These are phyloP conservation scores for Globicephala melas DNA, from an alignment of 2,113 vertebrate genomes.

Conservation along the genomic window DNA sequence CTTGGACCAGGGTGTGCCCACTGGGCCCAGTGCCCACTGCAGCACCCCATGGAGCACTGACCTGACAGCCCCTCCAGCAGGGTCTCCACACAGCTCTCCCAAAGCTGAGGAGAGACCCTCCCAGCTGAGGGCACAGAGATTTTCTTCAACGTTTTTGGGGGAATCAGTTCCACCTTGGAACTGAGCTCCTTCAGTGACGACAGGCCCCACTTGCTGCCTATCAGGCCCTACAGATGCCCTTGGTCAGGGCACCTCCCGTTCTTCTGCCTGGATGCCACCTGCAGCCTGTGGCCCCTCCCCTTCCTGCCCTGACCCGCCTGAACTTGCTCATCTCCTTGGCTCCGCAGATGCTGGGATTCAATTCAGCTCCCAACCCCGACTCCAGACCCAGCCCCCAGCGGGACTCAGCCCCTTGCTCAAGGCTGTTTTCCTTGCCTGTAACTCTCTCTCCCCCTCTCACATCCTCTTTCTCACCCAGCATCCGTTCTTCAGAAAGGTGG, in stretches of 20 bases:
- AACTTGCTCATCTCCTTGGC: not conserved
- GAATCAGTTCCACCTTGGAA: not conserved
- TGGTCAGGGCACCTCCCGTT: not conserved
- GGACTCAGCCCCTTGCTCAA: not conserved
- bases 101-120: not conserved
- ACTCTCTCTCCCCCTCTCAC: not conserved
- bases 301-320: not conserved
- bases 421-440: not conserved
- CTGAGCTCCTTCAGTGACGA: not conserved
- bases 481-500: not conserved
- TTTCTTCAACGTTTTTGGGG: not conserved
- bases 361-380: not conserved
- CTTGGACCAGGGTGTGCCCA: not conserved
- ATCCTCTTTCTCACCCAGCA: not conserved
- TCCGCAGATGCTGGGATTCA: not conserved
- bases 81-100: not conserved
- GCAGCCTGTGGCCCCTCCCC: not conserved
- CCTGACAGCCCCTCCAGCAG: not conserved
- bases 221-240: not conserved
- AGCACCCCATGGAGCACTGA: not conserved
- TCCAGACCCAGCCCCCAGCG: not conserved
- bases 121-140: not conserved
- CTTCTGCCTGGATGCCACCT: not conserved
- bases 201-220: not conserved
- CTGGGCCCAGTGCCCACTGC: not conserved